Conservation (phyloP, 2,888 invertebrate genomes). For the Odontomyia ornata region DNA sequence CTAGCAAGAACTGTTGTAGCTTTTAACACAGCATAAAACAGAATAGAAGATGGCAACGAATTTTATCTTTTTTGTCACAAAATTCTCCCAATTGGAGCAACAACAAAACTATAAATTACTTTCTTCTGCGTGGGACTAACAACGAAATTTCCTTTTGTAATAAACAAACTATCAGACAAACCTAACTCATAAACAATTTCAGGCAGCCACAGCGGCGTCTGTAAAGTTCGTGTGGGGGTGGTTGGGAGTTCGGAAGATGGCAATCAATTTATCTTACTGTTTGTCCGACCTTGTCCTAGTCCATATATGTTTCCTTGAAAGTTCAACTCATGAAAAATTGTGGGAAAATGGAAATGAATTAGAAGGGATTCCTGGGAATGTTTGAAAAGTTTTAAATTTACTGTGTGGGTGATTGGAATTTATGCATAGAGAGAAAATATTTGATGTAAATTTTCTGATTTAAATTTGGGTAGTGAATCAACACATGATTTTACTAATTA, state of each 20-base stretch:
- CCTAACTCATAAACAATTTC: slow-evolving; percentile 9
- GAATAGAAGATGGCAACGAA: too few species aligned
- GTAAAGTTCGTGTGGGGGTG: not conserved
- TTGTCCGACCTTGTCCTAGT: not conserved
- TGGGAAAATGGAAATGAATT: not conserved
- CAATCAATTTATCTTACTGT: not conserved
- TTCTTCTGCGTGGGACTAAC: not conserved
- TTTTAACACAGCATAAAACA: too few species aligned
- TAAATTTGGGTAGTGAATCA: too few species aligned
- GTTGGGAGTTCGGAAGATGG: not conserved
- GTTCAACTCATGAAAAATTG: not conserved
- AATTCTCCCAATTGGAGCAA: not conserved
- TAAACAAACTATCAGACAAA: not conserved
- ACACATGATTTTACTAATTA: too few species aligned
- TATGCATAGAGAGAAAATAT: too few species aligned
- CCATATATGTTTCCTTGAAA: not conserved
- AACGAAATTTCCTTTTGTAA: not conserved
- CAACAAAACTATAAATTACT: slow-evolving; percentile 10
- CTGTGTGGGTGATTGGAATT: too few species aligned
- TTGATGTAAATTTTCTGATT: too few species aligned
- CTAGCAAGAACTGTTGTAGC: too few species aligned
- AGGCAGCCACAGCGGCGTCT: not conserved
- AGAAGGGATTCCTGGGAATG: not conserved
- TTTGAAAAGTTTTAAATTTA: too few species aligned
- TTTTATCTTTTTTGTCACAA: not conserved